Conservation (phyloP, 2,797 vertebrate genomes). For the Dipus sagitta region DNA sequence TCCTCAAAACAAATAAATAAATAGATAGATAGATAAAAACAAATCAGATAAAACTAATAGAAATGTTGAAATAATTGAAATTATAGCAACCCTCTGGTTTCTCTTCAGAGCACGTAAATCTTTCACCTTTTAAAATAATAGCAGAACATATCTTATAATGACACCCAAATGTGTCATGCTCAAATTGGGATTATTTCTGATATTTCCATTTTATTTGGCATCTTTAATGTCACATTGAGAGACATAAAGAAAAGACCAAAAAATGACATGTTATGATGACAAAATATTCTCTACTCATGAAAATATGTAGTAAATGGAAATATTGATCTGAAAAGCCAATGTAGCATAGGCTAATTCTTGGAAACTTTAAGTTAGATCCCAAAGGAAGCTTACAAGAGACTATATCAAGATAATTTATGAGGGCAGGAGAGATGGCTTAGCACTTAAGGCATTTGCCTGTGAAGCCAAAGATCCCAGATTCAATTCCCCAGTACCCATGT, state of each 20-base stretch:
- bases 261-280: not conserved
- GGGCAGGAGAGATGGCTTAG: no score
- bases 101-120: no score
- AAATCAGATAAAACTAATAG: not conserved
- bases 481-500: no score
- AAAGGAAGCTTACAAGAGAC: not conserved
- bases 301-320: not conserved
- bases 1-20: no score
- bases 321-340: not conserved
- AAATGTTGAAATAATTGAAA: not conserved
- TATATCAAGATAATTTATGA: not conserved
- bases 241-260: not conserved
- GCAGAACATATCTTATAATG: not conserved
- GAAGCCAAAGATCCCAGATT: no score
- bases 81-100: not conserved
- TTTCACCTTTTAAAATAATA: not conserved
- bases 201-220: not conserved
- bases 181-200: not conserved
- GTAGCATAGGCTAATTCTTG: not conserved
- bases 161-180: not conserved
- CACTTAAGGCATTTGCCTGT: no score
- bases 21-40: not conserved
- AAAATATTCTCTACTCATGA: not conserved
- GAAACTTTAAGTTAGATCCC: constrained; percentile 5
- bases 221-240: not conserved